phyloP scores from a whole-genome alignment of 2,888 invertebrate species.

The Notodonta dromedarius region DNA sequence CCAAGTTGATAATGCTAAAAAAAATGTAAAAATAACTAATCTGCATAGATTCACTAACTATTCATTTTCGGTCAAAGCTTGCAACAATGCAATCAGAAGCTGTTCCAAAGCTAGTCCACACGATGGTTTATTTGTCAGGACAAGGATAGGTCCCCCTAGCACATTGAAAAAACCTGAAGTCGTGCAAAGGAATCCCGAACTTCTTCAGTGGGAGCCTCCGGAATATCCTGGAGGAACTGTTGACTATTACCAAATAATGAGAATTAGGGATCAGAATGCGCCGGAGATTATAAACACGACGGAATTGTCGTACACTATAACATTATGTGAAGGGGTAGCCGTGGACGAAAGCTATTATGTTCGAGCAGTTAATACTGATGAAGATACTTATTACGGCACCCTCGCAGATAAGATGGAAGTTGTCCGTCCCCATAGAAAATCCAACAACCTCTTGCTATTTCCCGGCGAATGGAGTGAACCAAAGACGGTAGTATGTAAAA shows the following conservation, averaged over 20 bases:
- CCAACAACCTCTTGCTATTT: slow-evolving; percentile 43
- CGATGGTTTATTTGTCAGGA: slow-evolving; percentile 78
- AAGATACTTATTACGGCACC: slow-evolving; percentile 62
- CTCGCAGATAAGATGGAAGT: slow-evolving; percentile 52
- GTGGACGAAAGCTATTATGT: slow-evolving; percentile 68
- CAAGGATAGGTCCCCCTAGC: slow-evolving; percentile 86
- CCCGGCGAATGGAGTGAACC: slow-evolving; percentile 72
- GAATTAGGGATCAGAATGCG: slow-evolving; percentile 59
- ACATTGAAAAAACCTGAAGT: slow-evolving; percentile 61
- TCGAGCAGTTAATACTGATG: slow-evolving; percentile 72
- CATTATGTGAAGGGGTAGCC: slow-evolving; percentile 63
- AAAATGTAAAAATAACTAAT: slow-evolving; percentile 53
- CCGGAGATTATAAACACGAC: slow-evolving; percentile 59
- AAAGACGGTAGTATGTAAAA: slow-evolving; percentile 60
- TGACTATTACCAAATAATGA: slow-evolving; percentile 83
- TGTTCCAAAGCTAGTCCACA: slow-evolving; percentile 84
- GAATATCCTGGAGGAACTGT: slow-evolving; percentile 79
- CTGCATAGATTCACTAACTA: slow-evolving; percentile 87
- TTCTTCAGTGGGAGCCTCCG: slow-evolving; percentile 81
- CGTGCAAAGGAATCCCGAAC: slow-evolving; percentile 51
- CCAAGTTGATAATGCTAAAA: slow-evolving; percentile 50
- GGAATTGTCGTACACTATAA: slow-evolving; percentile 48
- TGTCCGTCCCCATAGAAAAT: slow-evolving; percentile 40
- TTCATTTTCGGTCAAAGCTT: slow-evolving; percentile 88
- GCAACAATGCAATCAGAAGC: slow-evolving; percentile 82